A percentile compares a stretch with the other conserved stretches of the same genome.
phyloP scores from a whole-genome alignment of 2,888 invertebrate species.

The Eumerus sabulonum region DNA sequence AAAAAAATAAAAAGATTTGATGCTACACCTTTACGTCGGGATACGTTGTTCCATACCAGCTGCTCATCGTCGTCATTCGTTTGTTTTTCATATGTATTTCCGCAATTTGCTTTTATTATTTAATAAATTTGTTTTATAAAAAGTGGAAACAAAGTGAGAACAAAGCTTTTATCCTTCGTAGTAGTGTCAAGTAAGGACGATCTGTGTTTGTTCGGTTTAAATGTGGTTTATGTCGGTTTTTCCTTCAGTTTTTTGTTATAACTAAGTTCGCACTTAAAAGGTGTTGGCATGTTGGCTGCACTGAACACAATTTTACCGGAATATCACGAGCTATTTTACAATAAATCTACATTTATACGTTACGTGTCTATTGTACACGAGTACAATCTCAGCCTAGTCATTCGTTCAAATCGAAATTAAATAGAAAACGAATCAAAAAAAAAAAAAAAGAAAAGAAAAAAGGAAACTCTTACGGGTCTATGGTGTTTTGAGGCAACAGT shows the following conservation, averaged over 20 bases:
- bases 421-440: neutral
- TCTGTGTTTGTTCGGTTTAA: neutral
- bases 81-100: too few species aligned
- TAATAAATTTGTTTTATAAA: neutral
- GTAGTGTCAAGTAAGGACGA: neutral
- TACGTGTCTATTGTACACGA: neutral
- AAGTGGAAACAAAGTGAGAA: too few species aligned
- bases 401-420: too few species aligned
- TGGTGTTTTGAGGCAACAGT: too few species aligned
- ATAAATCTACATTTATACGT: conserved; percentile 22
- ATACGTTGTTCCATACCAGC: too few species aligned
- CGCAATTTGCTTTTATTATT: neutral
- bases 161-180: too few species aligned
- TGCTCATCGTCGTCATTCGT: too few species aligned
- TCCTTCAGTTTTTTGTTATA: conserved; percentile 18
- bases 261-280: conserved; percentile 31
- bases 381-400: neutral
- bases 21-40: too few species aligned
- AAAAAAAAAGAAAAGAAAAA: neutral
- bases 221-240: conserved; percentile 5
- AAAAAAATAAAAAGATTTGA: too few species aligned
- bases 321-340: conserved; percentile 52
- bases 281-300: conserved; percentile 48
- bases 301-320: conserved; percentile 58
- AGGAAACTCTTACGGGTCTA: neutral